Evolutionary conservation across 2,888 invertebrate species (phyloP).

Genomic region (Anticlea derivata): DNA sequence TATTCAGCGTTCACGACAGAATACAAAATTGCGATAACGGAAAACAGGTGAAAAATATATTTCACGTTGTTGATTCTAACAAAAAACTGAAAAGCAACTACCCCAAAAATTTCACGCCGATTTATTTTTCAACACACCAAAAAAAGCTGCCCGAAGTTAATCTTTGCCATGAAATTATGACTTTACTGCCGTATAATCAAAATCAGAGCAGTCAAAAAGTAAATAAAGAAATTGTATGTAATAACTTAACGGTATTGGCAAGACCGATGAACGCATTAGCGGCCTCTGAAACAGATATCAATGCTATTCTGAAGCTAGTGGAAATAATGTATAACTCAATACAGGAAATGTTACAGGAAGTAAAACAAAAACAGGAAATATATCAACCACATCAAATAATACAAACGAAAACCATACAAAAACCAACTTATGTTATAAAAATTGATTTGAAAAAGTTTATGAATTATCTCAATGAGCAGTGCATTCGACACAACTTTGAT

Average conservation of each 20-base stretch:
- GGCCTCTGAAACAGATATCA: slow-evolving; percentile 17
- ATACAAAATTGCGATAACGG: background rate
- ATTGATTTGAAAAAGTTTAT: slow-evolving; percentile 14
- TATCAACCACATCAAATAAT: background rate
- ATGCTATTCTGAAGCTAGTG: slow-evolving; percentile 12
- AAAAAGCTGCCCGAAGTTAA: background rate
- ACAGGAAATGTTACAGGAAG: slow-evolving; percentile 7
- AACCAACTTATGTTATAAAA: slow-evolving; percentile 17
- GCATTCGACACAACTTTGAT: slow-evolving; percentile 2
- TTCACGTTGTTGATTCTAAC: background rate
- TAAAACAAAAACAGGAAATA: slow-evolving; percentile 6
- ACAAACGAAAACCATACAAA: background rate
- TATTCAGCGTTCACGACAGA: background rate
- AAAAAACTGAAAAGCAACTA: background rate
- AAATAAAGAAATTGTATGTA: background rate
- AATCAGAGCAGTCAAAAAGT: background rate
- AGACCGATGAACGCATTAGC: slow-evolving; percentile 11
- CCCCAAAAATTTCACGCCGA: slow-evolving; percentile 2
- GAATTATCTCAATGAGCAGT: slow-evolving; percentile 9
- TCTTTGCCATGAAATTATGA: slow-evolving; percentile 9
- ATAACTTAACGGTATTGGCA: slow-evolving; percentile 2
- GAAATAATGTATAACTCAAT: slow-evolving; percentile 14
- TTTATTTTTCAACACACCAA: slow-evolving; percentile 1
- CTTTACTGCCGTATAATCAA: slow-evolving; percentile 10
- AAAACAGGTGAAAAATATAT: background rate